Conservation (phyloP, 2,113 vertebrate genomes). For the Talpa occidentalis region DNA sequence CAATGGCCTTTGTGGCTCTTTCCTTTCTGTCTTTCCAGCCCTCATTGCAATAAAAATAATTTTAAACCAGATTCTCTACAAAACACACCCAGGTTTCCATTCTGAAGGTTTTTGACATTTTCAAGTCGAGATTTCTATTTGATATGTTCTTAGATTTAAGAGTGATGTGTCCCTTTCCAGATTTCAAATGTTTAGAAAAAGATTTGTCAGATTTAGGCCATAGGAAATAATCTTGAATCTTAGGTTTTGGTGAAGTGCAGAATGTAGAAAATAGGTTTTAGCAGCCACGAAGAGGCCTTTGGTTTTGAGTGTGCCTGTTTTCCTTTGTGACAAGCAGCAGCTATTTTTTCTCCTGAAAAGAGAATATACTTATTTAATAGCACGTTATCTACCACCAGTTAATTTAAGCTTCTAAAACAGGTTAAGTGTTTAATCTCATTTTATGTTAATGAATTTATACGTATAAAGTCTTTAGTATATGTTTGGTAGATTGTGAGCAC, state of each 20-base stretch:
- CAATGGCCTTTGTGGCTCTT: not conserved
- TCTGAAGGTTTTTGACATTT: slow-evolving; percentile 40
- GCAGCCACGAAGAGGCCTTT: not conserved
- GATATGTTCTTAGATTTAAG: not conserved
- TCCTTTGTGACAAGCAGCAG: not conserved
- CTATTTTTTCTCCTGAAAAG: slow-evolving; percentile 32
- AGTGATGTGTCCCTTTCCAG: not conserved
- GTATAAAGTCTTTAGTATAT: not conserved
- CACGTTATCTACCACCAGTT: not conserved
- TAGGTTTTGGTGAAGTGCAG: not conserved
- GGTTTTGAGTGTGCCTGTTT: not conserved
- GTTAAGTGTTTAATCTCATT: not conserved
- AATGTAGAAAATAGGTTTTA: not conserved
- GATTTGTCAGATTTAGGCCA: not conserved
- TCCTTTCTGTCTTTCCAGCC: not conserved
- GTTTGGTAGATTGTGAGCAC: not conserved
- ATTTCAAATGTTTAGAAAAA: slow-evolving; percentile 30
- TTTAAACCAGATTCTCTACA: slow-evolving; percentile 36
- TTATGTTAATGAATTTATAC: not conserved
- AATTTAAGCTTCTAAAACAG: not conserved
- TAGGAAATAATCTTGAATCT: not conserved
- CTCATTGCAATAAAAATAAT: not conserved
- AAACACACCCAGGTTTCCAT: not conserved
- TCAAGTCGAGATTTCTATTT: slow-evolving; percentile 22
- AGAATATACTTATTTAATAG: not conserved